A percentile compares a stretch with the other conserved stretches of the same genome.
Evolutionary conservation across 2,888 invertebrate genomes (phyloP).

Genomic region (Mystacides longicornis): DNA sequence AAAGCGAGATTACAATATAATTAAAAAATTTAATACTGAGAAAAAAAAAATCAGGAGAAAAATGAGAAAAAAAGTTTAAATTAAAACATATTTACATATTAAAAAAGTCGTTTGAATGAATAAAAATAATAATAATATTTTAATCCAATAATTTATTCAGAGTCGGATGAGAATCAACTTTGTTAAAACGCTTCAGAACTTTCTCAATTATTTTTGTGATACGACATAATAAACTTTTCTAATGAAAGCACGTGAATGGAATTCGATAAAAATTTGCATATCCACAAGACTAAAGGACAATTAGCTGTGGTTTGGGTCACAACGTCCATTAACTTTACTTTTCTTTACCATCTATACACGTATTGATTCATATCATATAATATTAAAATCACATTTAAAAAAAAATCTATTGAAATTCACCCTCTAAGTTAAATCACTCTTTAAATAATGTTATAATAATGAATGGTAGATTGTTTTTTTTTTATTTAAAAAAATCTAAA

Average conservation of each 20-base stretch:
- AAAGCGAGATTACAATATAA: not conserved
- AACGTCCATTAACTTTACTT: too few species aligned
- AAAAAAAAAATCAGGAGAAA: not conserved
- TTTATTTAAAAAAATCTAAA: too few species aligned
- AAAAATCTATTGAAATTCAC: too few species aligned
- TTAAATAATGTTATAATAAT: too few species aligned
- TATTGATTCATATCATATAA: too few species aligned
- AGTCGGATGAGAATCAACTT: conserved; percentile 22
- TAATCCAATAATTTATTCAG: conserved; percentile 25
- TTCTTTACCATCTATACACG: too few species aligned
- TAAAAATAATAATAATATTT: not conserved
- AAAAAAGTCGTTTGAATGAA: not conserved
- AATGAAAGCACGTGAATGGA: conserved; percentile 25
- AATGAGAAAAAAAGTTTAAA: not conserved
- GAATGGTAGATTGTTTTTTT: too few species aligned
- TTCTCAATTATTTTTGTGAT: conserved; percentile 26
- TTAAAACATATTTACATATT: not conserved
- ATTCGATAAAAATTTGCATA: conserved; percentile 19
- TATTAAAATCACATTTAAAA: too few species aligned
- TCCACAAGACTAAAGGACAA: too few species aligned
- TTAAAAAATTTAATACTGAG: not conserved
- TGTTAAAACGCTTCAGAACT: conserved; percentile 24
- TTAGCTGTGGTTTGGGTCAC: too few species aligned
- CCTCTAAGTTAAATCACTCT: too few species aligned
- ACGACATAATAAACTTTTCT: conserved; percentile 24